These are phyloP conservation scores for Caenorhabditis doughertyi DNA, from an alignment of 2,888 invertebrate genomes.

Conservation along the genomic window DNA sequence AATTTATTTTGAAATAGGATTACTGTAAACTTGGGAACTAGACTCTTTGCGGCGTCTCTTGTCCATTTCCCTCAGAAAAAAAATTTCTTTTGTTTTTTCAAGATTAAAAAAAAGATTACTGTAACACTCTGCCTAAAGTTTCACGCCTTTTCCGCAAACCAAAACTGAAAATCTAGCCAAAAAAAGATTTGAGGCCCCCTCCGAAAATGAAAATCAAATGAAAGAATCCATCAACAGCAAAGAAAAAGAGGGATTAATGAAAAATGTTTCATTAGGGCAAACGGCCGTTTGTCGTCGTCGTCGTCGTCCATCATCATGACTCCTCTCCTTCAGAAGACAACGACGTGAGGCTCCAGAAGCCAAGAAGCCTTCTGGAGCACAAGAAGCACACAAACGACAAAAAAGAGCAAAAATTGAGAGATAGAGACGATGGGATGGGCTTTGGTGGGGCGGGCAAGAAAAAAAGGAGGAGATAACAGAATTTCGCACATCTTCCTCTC, in stretches of 20 bases:
- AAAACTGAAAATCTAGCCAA: too few relatives aligned
- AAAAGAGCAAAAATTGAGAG: constrained; percentile 37
- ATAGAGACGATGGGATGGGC: neutral
- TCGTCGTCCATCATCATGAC: constrained; percentile 20
- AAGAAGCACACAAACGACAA: neutral
- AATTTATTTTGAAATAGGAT: too few relatives aligned
- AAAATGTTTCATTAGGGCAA: constrained; percentile 33
- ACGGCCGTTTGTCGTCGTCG: constrained; percentile 7
- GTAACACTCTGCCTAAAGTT: too few relatives aligned
- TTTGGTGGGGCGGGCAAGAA: neutral
- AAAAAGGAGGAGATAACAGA: constrained; percentile 23
- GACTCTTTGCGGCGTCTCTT: too few relatives aligned
- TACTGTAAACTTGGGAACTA: too few relatives aligned
- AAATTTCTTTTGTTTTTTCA: too few relatives aligned
- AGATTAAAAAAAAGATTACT: too few relatives aligned
- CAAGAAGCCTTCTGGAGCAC: constrained; percentile 21
- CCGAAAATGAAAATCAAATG: neutral
- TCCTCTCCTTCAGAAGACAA: neutral
- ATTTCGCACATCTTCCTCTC: constrained; percentile 32
- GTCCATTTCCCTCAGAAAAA: too few relatives aligned
- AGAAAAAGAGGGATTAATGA: constrained; percentile 8
- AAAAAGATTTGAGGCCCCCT: too few relatives aligned
- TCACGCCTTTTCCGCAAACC: too few relatives aligned
- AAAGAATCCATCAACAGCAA: neutral
- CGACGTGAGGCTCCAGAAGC: constrained; percentile 1